Conservation (phyloP, 2,113 vertebrate species). For the Ageneiosus marmoratus region DNA sequence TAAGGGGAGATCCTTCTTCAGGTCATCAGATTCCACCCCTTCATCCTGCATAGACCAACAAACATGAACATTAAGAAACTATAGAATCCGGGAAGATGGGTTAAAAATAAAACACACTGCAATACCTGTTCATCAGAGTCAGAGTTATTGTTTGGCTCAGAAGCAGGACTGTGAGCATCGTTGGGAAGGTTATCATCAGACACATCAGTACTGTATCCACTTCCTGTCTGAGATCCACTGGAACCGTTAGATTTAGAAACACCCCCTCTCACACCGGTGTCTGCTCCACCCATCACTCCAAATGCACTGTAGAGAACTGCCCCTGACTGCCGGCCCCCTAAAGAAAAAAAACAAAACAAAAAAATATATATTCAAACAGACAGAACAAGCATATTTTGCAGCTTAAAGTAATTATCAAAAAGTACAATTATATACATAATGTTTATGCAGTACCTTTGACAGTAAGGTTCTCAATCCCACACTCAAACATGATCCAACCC, state of each 20-base stretch:
- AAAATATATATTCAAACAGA: background rate
- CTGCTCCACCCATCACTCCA: slow-evolving; percentile 85
- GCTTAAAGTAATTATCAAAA: background rate
- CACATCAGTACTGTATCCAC: slow-evolving; percentile 95
- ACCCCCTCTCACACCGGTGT: slow-evolving; percentile 75
- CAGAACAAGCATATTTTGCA: background rate
- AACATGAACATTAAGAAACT: background rate
- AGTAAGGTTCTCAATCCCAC: slow-evolving; percentile 95
- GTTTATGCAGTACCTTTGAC: slow-evolving; percentile 83
- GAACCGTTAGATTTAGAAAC: slow-evolving; percentile 89
- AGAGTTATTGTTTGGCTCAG: slow-evolving; percentile 87
- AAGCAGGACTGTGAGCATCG: slow-evolving; percentile 82
- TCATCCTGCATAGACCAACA: slow-evolving; percentile 80
- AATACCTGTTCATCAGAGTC: slow-evolving; percentile 93
- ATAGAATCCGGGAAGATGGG: background rate
- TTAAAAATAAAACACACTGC: background rate
- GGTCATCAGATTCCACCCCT: slow-evolving; percentile 96
- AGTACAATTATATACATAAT: too few species aligned
- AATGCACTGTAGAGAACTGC: slow-evolving; percentile 90
- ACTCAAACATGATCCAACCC: slow-evolving; percentile 99
- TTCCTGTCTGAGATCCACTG: slow-evolving; percentile 93
- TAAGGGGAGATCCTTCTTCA: slow-evolving; percentile 94
- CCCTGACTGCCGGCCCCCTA: slow-evolving; percentile 85
- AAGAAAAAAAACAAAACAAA: background rate
- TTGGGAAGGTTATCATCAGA: slow-evolving; percentile 92